Evolutionary conservation across 2,113 vertebrate genomes (phyloP).

Genomic region (Canis aureus): DNA sequence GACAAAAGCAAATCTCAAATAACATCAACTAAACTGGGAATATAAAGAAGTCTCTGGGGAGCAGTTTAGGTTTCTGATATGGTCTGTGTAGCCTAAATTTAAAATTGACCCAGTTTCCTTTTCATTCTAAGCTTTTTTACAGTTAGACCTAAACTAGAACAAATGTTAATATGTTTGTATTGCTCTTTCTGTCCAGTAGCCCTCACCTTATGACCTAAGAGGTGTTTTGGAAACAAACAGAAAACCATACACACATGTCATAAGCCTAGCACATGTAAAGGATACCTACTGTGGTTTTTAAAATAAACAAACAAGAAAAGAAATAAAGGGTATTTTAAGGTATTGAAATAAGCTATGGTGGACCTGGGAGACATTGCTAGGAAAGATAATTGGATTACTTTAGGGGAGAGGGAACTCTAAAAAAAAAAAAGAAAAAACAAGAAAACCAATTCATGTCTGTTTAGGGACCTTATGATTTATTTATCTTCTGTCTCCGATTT

Average conservation of each 20-base stretch:
- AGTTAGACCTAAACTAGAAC: not conserved
- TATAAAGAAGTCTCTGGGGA: not conserved
- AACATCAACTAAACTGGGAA: slow-evolving; percentile 40
- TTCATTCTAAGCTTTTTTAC: not conserved
- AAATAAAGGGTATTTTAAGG: not conserved
- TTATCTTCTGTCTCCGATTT: not conserved
- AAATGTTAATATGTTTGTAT: not conserved
- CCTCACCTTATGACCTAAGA: not conserved
- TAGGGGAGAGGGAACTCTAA: not conserved
- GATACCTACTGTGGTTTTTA: not conserved
- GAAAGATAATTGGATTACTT: not conserved
- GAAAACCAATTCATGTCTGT: not conserved
- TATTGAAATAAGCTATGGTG: not conserved
- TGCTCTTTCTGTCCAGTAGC: not conserved
- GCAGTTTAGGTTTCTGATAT: slow-evolving; percentile 12
- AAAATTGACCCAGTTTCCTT: slow-evolving; percentile 43
- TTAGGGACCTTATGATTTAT: not conserved
- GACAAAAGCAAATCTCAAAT: slow-evolving; percentile 4
- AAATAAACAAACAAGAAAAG: not conserved
- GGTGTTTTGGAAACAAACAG: not conserved
- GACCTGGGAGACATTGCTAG: not conserved
- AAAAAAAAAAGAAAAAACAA: not conserved
- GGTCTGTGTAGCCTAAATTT: slow-evolving; percentile 22
- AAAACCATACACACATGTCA: not conserved
- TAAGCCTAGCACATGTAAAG: not conserved